phyloP scores from a whole-genome alignment of 2,797 vertebrate species.

The Urocyon cinereoargenteus region DNA sequence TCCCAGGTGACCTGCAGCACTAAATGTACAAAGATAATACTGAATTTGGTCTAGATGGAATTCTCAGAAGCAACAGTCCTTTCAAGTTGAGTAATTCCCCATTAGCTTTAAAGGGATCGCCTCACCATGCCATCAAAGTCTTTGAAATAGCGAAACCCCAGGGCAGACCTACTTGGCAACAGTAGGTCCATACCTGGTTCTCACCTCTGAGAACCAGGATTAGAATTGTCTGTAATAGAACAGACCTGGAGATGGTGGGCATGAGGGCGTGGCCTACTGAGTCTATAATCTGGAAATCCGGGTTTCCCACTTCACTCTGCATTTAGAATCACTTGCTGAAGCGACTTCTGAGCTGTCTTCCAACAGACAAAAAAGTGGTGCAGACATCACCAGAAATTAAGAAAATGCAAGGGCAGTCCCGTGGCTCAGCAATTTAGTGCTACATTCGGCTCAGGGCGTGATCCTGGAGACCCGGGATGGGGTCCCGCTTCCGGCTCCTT shows the following conservation, averaged over 20 bases:
- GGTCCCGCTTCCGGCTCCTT: no score
- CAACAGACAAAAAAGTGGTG: not conserved
- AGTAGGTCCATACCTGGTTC: not conserved
- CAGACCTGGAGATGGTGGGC: not conserved
- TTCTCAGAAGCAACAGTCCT: not conserved
- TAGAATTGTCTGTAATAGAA: not conserved
- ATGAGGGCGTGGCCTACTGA: not conserved
- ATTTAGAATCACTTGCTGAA: not conserved
- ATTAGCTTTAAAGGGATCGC: not conserved
- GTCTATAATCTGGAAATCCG: not conserved
- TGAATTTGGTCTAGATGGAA: not conserved
- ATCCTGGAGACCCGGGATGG: no score
- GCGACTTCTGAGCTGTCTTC: conserved; percentile 4
- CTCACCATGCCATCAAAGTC: not conserved
- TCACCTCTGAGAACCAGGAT: not conserved
- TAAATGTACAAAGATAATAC: not conserved
- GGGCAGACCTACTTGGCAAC: not conserved
- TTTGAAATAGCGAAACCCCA: conserved; percentile 12
- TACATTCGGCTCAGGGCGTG: no score
- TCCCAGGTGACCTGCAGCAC: not conserved
- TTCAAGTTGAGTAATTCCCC: not conserved
- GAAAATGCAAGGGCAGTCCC: not conserved
- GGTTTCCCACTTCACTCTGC: not conserved
- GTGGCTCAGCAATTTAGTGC: no score
- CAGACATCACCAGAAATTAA: not conserved